Evolutionary conservation across 2,113 vertebrate genomes (phyloP).

Genomic region (Podiceps cristatus): DNA sequence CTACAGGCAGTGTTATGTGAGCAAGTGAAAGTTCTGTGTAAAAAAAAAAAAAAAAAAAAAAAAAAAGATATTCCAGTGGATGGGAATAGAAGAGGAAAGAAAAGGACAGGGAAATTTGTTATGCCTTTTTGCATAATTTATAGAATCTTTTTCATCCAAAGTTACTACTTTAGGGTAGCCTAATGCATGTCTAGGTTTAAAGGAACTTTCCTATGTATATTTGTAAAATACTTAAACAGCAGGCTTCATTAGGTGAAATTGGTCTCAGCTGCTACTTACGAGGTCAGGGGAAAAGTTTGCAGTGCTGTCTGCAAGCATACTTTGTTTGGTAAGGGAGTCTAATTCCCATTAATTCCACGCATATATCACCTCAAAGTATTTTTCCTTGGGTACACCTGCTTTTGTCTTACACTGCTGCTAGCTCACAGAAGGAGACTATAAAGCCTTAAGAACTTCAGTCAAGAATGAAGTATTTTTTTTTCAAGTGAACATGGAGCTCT

Average conservation of each 20-base stretch:
- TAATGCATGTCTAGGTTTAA: neutral
- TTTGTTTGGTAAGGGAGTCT: neutral
- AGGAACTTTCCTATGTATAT: neutral
- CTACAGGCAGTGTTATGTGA: neutral
- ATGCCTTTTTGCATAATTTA: neutral
- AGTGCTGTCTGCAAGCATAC: neutral
- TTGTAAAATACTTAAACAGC: neutral
- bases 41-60: neutral
- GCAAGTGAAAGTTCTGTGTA: neutral
- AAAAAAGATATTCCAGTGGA: neutral
- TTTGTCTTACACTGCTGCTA: neutral
- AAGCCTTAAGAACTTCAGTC: neutral
- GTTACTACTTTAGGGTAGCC: neutral
- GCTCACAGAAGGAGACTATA: neutral
- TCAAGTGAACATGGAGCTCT: neutral
- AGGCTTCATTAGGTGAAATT: neutral
- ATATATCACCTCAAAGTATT: neutral
- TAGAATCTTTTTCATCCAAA: neutral
- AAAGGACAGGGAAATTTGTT: neutral
- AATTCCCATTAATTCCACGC: neutral
- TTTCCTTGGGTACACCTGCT: neutral
- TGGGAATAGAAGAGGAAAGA: neutral
- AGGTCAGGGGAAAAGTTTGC: neutral
- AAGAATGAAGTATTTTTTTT: neutral
- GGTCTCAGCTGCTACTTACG: neutral